Percentiles rank a stretch among this genome's conserved stretches.
phyloP scores from a whole-genome alignment of 2,113 vertebrate species.

The Microcebus lehilahytsara region DNA sequence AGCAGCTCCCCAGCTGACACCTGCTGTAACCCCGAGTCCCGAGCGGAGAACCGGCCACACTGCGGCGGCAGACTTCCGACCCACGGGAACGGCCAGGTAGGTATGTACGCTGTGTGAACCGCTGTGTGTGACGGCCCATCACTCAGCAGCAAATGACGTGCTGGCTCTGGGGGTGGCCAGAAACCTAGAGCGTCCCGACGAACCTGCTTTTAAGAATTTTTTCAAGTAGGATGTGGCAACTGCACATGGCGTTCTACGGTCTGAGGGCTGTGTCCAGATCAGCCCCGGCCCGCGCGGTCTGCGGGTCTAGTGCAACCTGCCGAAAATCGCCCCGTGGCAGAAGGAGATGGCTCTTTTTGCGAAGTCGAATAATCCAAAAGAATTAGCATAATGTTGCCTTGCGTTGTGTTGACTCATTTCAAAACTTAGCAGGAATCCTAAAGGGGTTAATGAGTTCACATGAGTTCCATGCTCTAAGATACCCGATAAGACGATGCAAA shows the following conservation, averaged over 20 bases:
- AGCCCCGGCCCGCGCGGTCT: fast-evolving
- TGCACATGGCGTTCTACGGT: no score
- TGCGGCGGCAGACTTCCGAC: fast-evolving
- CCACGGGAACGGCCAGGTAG: background rate
- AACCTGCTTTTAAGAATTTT: no score
- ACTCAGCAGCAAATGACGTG: fast-evolving
- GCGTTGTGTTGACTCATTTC: background rate
- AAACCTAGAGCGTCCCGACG: background rate
- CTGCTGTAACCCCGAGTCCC: fast-evolving
- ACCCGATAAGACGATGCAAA: background rate
- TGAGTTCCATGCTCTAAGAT: background rate
- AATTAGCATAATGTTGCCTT: background rate
- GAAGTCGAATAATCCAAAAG: background rate
- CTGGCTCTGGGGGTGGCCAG: background rate
- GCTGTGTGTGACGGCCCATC: no score
- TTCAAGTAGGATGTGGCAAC: fast-evolving
- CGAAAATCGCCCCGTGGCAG: background rate
- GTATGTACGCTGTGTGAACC: fast-evolving
- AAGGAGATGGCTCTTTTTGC: background rate
- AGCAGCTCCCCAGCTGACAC: no score
- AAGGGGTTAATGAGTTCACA: background rate
- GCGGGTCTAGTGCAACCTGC: background rate
- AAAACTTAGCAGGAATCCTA: background rate
- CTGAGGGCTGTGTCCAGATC: no score
- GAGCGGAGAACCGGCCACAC: fast-evolving